Base-by-base conservation (phyloP, 92 coral and sea anemone genomes). In the Porites rus region DNA sequence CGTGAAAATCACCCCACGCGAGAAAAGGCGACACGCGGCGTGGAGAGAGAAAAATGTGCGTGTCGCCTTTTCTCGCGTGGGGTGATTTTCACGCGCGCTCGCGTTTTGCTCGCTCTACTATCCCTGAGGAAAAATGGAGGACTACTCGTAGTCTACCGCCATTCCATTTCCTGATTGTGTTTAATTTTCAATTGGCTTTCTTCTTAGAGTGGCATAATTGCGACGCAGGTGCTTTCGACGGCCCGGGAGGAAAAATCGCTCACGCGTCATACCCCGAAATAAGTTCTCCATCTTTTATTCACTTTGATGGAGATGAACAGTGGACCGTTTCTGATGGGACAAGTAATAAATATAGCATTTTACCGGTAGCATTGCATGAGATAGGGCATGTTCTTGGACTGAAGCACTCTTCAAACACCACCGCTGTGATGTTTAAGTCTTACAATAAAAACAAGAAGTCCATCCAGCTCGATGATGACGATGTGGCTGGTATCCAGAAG, bases 351-450 rank as follows among this genome's bases (percentile, higher is more conserved):
- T 75, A 21, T 52, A 87, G 87, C 65, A 64, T 94, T 16, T 58
- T 84, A 3, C 78, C 81, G 11, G 96, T 89, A 6, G 98, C 99
- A 10, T 85, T 93, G 25, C 98, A 96, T 51, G 95, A 95, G 86
- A 91, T 90, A 21, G 99, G 99, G 0, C 99, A 93, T 60, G 92
- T 92, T 77, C 81, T 96, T 56, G 95, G 96, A 3, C 80, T 96
- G 58, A 16, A 38, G 3, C 96, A 96, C 76, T 91, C 99, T 11
- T 25, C 17, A 11, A 80, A 38, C 21, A 12, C 88, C 2, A 82
- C 83, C 24, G 65, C 95, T 63, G 60, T 96, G 17, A 96, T 96
- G 99, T 65, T 75, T 52, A 13, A 77, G 7, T 19, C 1, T 1
- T 89, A 93, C 80, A 81, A 14, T 14, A 46, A 18, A 24, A n/a